These are phyloP conservation scores for Florisuga fusca DNA, from an alignment of 2,797 vertebrate genomes.

Conservation along the genomic window DNA sequence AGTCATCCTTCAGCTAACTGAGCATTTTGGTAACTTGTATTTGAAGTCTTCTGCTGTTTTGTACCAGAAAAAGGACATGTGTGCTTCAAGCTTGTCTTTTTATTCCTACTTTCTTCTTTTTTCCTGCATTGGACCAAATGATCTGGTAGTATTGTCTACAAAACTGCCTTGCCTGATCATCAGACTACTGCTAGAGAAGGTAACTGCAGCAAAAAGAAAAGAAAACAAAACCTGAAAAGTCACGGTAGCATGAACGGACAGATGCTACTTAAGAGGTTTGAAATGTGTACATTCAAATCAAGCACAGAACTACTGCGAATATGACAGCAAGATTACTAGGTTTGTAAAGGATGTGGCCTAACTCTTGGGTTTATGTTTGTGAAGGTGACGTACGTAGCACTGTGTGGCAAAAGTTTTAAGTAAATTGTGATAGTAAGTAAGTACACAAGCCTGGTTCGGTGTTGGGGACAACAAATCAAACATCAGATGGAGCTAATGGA, in stretches of 20 bases:
- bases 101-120: not conserved
- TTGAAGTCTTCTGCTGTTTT: not conserved
- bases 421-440: not conserved
- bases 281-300: rapidly evolving
- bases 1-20: not conserved
- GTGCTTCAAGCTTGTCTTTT: not conserved
- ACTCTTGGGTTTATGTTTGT: not conserved
- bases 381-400: not conserved
- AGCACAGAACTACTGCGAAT: not conserved
- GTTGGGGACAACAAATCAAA: not conserved
- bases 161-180: not conserved
- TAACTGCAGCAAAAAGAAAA: not conserved
- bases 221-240: not conserved
- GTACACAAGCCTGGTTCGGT: not conserved
- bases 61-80: not conserved
- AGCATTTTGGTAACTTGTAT: not conserved
- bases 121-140: not conserved
- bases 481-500: not conserved
- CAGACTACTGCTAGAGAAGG: not conserved
- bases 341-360: not conserved
- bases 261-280: not conserved
- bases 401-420: not conserved
- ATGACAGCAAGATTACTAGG: not conserved
- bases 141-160: not conserved
- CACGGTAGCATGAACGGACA: not conserved